These are phyloP conservation scores for Drosophila subsilvestris DNA, from an alignment of 2,888 invertebrate genomes.

Conservation along the genomic window DNA sequence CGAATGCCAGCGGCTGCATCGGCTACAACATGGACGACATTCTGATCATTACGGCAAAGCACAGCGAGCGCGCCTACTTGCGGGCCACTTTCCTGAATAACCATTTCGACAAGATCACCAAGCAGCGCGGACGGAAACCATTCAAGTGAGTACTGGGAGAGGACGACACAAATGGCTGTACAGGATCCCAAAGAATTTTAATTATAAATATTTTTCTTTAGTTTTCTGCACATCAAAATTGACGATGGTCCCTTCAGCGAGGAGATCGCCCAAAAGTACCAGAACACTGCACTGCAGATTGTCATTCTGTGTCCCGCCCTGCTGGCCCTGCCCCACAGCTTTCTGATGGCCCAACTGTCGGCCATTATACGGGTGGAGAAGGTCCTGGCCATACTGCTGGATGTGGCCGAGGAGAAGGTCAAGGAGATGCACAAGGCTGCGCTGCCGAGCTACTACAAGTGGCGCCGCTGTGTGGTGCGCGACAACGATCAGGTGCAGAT, in stretches of 20 bases:
- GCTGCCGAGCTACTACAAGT: constrained; percentile 90
- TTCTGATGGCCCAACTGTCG: constrained; percentile 82
- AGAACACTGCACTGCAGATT: constrained; percentile 90
- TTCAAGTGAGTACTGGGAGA: constrained; percentile 89
- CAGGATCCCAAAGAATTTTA: background rate
- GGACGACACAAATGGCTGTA: background rate
- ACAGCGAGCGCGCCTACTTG: constrained; percentile 90
- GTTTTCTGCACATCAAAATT: constrained; percentile 90
- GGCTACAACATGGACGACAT: constrained; percentile 90
- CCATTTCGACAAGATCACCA: constrained; percentile 93
- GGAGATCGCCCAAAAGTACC: constrained; percentile 85
- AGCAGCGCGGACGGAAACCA: constrained; percentile 91
- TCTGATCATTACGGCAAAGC: constrained; percentile 90
- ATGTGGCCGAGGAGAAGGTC: constrained; percentile 90
- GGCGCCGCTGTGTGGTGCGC: constrained; percentile 91
- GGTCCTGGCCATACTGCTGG: constrained; percentile 91
- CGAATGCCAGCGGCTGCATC: constrained; percentile 52
- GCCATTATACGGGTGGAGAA: constrained; percentile 86
- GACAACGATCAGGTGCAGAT: constrained; percentile 94
- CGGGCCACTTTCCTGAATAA: constrained; percentile 93
- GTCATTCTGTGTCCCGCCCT: constrained; percentile 92
- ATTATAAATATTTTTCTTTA: constrained; percentile 73
- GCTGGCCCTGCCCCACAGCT: constrained; percentile 85
- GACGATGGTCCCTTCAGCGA: constrained; percentile 87
- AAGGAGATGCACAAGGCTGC: constrained; percentile 89